Conservation (phyloP, 2,113 vertebrate genomes). For the Diglossa brunneiventris region DNA sequence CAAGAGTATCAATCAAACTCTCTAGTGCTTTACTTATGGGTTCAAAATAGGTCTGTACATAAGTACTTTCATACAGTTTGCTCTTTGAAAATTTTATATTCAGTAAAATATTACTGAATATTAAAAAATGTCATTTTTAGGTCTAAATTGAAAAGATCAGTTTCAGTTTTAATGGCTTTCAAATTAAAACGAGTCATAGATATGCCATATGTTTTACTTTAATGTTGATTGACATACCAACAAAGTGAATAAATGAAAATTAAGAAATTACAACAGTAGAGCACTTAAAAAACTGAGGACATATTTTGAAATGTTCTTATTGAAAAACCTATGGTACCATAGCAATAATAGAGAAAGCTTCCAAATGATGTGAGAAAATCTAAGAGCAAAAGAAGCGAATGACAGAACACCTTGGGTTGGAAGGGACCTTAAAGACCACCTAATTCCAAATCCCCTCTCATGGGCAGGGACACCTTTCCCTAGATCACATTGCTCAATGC, state of each 20-base stretch:
- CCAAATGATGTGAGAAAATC: neutral
- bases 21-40: neutral
- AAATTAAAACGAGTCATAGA: neutral
- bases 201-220: neutral
- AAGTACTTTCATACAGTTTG: neutral
- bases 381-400: neutral
- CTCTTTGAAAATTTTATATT: neutral
- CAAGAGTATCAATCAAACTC: neutral
- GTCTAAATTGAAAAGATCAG: neutral
- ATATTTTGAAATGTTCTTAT: neutral
- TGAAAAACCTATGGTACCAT: neutral
- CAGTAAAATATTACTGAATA: neutral
- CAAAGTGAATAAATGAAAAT: neutral
- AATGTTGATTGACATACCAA: neutral
- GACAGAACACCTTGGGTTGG: neutral
- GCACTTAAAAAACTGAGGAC: neutral
- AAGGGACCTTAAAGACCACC: neutral
- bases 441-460: neutral
- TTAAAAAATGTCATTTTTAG: neutral
- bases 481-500: neutral
- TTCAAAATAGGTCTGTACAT: neutral
- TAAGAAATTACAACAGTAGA: neutral
- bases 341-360: neutral
- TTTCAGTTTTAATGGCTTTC: neutral
- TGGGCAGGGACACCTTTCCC: neutral